Evolutionary conservation across 2,113 vertebrate genomes (phyloP).

Genomic region (Guaruba guarouba): DNA sequence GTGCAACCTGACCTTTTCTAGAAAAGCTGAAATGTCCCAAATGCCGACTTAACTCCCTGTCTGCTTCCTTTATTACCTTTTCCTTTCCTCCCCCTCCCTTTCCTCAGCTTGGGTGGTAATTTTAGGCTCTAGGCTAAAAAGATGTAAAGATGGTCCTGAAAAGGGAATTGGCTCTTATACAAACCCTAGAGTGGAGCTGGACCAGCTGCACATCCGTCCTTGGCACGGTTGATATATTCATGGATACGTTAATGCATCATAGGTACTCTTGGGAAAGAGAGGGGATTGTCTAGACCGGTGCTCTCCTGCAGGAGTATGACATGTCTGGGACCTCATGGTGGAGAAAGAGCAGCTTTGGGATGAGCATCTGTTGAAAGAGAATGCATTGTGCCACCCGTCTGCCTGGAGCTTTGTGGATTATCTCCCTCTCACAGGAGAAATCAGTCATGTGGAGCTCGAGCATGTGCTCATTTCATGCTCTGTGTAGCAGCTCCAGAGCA

Average conservation of each 20-base stretch:
- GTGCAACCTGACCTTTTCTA: slow-evolving; percentile 24
- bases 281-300: neutral
- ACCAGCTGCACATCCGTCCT: neutral
- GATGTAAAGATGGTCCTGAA: neutral
- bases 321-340: neutral
- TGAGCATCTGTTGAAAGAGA: neutral
- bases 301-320: neutral
- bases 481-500: neutral
- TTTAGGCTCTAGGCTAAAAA: neutral
- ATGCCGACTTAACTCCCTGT: neutral
- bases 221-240: neutral
- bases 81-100: neutral
- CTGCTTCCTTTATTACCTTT: neutral
- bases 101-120: neutral
- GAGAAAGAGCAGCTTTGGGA: neutral
- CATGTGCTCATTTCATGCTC: slow-evolving; percentile 24
- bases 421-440: neutral
- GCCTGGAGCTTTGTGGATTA: neutral
- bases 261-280: neutral
- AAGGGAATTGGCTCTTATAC: neutral
- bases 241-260: neutral
- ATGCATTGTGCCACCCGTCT: neutral
- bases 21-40: neutral
- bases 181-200: neutral
- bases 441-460: neutral